These are phyloP conservation scores for Melieria picta DNA, from an alignment of 2,888 invertebrate species.

Conservation along the genomic window DNA sequence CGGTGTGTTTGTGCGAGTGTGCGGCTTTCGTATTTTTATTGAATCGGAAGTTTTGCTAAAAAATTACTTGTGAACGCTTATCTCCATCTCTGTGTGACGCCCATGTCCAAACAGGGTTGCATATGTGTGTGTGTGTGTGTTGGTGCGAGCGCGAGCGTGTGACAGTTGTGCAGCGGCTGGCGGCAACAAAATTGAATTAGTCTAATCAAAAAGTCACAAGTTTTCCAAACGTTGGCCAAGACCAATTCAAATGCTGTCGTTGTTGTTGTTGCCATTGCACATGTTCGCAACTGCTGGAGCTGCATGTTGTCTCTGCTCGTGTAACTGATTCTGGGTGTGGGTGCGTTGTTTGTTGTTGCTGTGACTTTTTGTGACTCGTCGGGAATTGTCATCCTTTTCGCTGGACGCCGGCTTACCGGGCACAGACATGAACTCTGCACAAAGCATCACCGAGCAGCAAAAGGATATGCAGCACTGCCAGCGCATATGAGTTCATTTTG, in stretches of 20 bases:
- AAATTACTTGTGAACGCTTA: constrained; percentile 40
- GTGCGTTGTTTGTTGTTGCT: neutral
- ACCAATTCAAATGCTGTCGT: too few relatives aligned
- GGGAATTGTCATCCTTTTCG: constrained; percentile 33
- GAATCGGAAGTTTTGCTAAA: constrained; percentile 41
- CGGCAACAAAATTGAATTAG: constrained; percentile 49
- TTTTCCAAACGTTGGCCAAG: constrained; percentile 33
- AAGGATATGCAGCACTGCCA: too few relatives aligned
- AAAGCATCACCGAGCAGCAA: too few relatives aligned
- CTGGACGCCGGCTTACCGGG: neutral
- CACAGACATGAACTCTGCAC: too few relatives aligned
- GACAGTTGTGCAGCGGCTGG: constrained; percentile 20
- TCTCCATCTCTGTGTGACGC: constrained; percentile 30
- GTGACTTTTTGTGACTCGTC: constrained; percentile 28
- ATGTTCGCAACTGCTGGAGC: neutral
- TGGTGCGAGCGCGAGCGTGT: constrained; percentile 9
- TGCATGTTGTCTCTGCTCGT: too few relatives aligned
- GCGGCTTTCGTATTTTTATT: constrained; percentile 36
- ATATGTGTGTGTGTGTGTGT: constrained; percentile 22
- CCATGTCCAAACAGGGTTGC: constrained; percentile 16
- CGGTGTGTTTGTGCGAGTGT: constrained; percentile 9
- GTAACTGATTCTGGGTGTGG: neutral
- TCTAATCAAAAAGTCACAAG: constrained; percentile 52
- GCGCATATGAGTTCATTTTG: constrained; percentile 40
- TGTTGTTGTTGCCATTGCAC: neutral